Conservation (phyloP, 2,888 invertebrate genomes). For the Lasius platythorax region DNA sequence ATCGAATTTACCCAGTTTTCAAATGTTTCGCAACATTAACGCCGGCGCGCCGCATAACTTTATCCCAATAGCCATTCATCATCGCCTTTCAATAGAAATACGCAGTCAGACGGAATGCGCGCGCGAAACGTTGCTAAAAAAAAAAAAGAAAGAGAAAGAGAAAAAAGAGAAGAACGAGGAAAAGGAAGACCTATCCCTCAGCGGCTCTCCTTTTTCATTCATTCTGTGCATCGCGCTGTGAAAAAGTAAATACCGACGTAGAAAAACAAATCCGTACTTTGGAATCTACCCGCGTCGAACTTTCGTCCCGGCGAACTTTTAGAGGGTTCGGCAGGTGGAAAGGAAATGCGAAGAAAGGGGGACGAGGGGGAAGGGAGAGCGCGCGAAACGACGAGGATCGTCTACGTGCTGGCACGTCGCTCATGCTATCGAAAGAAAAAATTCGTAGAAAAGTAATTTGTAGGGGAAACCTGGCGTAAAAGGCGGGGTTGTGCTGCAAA, state of each 20-base stretch:
- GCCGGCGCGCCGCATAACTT: slow-evolving; percentile 81
- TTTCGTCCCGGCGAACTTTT: slow-evolving; percentile 75
- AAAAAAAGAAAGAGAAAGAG: slow-evolving; percentile 21
- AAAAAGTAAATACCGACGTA: slow-evolving; percentile 82
- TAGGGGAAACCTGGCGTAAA: slow-evolving; percentile 67
- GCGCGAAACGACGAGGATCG: slow-evolving; percentile 38
- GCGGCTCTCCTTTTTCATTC: slow-evolving; percentile 71
- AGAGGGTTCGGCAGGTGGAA: slow-evolving; percentile 58
- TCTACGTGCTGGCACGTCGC: slow-evolving; percentile 70
- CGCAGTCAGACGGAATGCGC: slow-evolving; percentile 76
- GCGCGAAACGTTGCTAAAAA: slow-evolving; percentile 42
- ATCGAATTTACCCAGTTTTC: slow-evolving; percentile 80
- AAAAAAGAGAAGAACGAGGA: background rate
- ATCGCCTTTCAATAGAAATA: slow-evolving; percentile 80
- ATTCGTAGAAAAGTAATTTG: slow-evolving; percentile 78
- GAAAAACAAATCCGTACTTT: slow-evolving; percentile 82
- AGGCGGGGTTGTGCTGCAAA: slow-evolving; percentile 55
- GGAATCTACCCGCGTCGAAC: slow-evolving; percentile 78
- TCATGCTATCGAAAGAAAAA: slow-evolving; percentile 57
- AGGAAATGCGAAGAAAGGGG: slow-evolving; percentile 32
- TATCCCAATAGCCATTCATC: slow-evolving; percentile 84
- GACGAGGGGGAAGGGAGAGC: background rate
- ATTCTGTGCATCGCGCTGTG: slow-evolving; percentile 75
- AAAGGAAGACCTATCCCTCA: slow-evolving; percentile 47
- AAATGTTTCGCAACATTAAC: slow-evolving; percentile 83